These are phyloP conservation scores for Lamprologus ornatipinnis DNA, from an alignment of 2,113 vertebrate genomes.

Conservation along the genomic window DNA sequence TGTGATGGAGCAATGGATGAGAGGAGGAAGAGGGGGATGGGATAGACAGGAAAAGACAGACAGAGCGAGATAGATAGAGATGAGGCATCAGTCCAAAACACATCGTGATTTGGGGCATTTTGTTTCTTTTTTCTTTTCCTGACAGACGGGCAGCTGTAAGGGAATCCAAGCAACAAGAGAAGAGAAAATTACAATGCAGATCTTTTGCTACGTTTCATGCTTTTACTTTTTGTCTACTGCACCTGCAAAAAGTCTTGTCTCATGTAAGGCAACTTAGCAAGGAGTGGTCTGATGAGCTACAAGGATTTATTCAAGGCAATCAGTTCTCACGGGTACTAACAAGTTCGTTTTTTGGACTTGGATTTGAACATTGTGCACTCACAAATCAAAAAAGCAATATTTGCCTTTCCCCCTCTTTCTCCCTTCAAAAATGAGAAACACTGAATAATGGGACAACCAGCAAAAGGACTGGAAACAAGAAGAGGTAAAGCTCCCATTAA, in stretches of 20 bases:
- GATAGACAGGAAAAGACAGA: conserved; percentile 29
- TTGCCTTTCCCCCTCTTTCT: neutral
- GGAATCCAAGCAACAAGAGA: neutral
- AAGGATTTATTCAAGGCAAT: neutral
- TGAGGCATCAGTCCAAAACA: neutral
- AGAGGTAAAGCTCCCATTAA: neutral
- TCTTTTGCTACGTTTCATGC: neutral
- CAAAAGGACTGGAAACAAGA: neutral
- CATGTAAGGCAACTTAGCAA: neutral
- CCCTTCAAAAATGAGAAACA: neutral
- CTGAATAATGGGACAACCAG: neutral
- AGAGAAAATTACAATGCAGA: neutral
- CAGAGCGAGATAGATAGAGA: conserved; percentile 14
- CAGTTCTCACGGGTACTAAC: neutral
- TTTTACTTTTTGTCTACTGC: neutral
- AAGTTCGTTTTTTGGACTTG: neutral
- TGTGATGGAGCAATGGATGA: conserved; percentile 43
- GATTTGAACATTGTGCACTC: neutral
- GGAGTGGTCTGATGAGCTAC: neutral
- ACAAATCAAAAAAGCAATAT: neutral
- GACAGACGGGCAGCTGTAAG: neutral
- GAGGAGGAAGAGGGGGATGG: conserved; percentile 50
- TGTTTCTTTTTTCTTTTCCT: neutral
- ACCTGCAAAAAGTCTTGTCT: neutral
- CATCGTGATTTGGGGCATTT: neutral